Evolutionary conservation across 2,888 invertebrate genomes (phyloP), one percentile per base, ranked within the genome.

Genomic region (Rhyacophila evoluta): DNA sequence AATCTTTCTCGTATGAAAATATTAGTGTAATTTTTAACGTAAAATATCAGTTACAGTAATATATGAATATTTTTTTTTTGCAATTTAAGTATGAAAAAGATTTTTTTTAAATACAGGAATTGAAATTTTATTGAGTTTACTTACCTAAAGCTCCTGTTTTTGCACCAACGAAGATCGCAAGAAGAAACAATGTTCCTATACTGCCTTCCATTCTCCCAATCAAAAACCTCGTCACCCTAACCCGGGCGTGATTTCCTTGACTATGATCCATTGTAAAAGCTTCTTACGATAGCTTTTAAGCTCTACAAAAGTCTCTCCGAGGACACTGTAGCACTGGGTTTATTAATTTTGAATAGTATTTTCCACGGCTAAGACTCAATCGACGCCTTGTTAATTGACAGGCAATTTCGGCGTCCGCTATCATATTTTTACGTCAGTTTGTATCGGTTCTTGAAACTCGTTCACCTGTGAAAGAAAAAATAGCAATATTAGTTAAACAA

Each of bases 111-210:
- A n/a, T n/a, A n/a, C n/a, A n/a, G n/a, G n/a, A n/a, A n/a, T n/a
- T n/a, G n/a, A n/a, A n/a, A n/a, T n/a, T n/a, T n/a, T n/a, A n/a
- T n/a, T n/a, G n/a, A n/a, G n/a, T n/a, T 72, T 6, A 73, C 80
- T 77, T 38, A 80, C 80, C 80, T 77, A 80, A 74, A 28, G 80
- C 80, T 74, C 77, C 77, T 8, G 80, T 73, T 67, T 72, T 73
- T 11, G 77, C 39, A 28, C 77, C 77, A 12, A 80, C 28, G 67
- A 77, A 71, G 72, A 80, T 41, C 55, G 74, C 55, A 10, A 77
- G 55, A 12, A 80, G 67, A 19, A 74, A 33, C 1, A 75, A 67
- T 6, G 68, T 37, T 10, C 36, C 80, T 67, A 80, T 38, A 41
- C 72, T 80, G 74, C 72, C 74, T 38, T 72, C 70, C 77, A 80